Base-by-base conservation (phyloP, 1,140 invertebrate genomes). In the Ladona fulva region DNA sequence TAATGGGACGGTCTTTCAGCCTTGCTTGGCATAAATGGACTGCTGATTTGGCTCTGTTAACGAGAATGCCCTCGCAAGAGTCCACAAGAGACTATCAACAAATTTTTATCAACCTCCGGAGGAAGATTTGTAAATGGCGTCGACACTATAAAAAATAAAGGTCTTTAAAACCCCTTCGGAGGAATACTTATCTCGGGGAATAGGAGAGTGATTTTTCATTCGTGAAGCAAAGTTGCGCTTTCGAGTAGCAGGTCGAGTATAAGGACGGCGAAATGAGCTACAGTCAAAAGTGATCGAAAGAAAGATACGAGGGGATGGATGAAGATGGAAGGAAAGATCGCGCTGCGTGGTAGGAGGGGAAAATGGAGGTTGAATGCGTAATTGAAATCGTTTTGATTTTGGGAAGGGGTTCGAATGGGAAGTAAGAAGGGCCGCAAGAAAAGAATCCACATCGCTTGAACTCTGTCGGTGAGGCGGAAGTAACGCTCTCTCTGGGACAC, bases 401-500 rank as follows among this genome's bases (percentile, higher is more conserved):
- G 52, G 52, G 44, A 52, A 52, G 44, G 44, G 52, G 42, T 16
- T 74, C 24, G 25, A 22, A 42, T 75, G 42, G 22, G 42, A 22
- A 22, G 22, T 74, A 42, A 74, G 66, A 75, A 22, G 74, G 22
- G 42, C 14, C 19, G 22, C 74, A 42, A 74, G 66, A 75, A 22
- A 37, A 37, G 29, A 37, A 37, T 24, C 16, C 42, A 19, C 74
- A 24, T 74, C 75, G 66, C 11, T 75, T 75, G 24, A 79, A 66
- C 14, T 77, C 76, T 0, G 77, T 24, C 16, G 81, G 77, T 25
- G 80, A 78, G n/a, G 79, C 77, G 16, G 25, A 74, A 24, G 81
- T 81, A 59, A 81, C n/a, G n/a, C 75, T 77, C 74, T 82, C 79
- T 76, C 24, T 25, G 25, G 75, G 75, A 42, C 75, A 76, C 52